Evolutionary conservation across 2,797 vertebrate species (phyloP), one percentile per base, ranked within the genome.

Genomic region (Silurus aristotelis): DNA sequence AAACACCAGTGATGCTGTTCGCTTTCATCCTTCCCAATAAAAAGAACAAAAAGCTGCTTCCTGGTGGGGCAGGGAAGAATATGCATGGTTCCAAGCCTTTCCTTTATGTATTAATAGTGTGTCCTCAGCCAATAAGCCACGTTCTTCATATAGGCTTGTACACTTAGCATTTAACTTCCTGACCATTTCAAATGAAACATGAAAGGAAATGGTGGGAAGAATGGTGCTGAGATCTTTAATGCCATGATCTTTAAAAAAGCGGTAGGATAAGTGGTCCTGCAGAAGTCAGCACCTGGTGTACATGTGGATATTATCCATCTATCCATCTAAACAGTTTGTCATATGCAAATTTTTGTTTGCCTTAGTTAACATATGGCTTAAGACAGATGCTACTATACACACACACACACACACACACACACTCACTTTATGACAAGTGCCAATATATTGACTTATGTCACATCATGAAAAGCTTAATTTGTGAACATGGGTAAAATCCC

Each of bases 1-100:
- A 86, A 90, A 88, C 87, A 90, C 48, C 46, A 80, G 72, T 68
- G 70, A 82, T 83, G 43, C n/a, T 58, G 68, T 85, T 83, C 43
- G 78, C 85, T 91, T 92, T 91, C 87, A 89, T 89, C 83, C 87
- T 78, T 85, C 80, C 79, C 83, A 83, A 81, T 91, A 89, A 89
- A 89, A 89, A 86, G 86, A 90, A 89, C 85, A 89, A 84, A 86
- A 88, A 86, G 85, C 58, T 68, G 77, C 87, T 89, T 91, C 90
- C 90, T 89, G 77, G 84, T 84, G 61, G 48, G 75, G 58, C 43
- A 77, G 61, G 76, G 80, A 46, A 27, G 19, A 80, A 83, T 63
- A 70, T 64, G 68, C 46, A 60, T 58, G 67, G 73, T n/a, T 64
- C 60, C 38, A n/a, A 46, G 31, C 19, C 17, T 38, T 52, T 78